phyloP scores from a whole-genome alignment of 1,140 invertebrate species.

The Drosophila kikkawai region DNA sequence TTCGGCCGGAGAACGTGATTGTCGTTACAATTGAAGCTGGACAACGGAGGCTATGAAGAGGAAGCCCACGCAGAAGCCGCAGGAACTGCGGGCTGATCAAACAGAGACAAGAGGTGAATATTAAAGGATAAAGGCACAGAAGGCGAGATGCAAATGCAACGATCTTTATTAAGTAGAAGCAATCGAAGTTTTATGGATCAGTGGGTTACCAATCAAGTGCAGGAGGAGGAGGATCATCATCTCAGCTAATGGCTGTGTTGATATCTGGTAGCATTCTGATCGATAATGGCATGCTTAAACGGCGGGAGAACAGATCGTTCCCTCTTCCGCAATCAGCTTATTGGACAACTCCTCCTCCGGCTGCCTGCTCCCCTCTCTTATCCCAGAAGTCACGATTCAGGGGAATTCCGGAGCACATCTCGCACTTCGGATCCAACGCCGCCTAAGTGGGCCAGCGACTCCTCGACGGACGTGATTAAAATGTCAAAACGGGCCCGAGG shows the following conservation, averaged over 20 bases:
- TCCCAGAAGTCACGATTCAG: slow-evolving; percentile 18
- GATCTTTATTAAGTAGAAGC: slow-evolving; percentile 18
- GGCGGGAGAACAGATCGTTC: neutral
- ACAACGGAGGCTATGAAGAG: neutral
- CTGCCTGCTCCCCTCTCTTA: slow-evolving; percentile 17
- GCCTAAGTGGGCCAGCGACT: slow-evolving; percentile 55
- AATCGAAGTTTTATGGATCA: slow-evolving; percentile 48
- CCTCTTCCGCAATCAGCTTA: slow-evolving; percentile 18
- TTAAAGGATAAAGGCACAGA: slow-evolving; percentile 38
- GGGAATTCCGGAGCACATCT: slow-evolving; percentile 14
- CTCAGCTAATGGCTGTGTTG: neutral
- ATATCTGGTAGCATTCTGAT: neutral
- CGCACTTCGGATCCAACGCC: slow-evolving; percentile 33
- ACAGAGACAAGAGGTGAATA: slow-evolving; percentile 14
- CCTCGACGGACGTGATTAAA: slow-evolving; percentile 70
- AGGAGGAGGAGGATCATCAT: neutral
- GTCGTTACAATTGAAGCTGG: slow-evolving; percentile 46
- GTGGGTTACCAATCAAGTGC: slow-evolving; percentile 30
- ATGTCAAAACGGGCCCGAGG: slow-evolving; percentile 59
- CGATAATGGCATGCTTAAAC: slow-evolving; percentile 3
- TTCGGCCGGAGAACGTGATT: slow-evolving; percentile 58
- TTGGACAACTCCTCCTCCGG: neutral
- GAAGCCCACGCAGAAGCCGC: slow-evolving; percentile 49
- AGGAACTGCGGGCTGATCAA: slow-evolving; percentile 42
- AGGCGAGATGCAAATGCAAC: slow-evolving; percentile 20